phyloP scores from a whole-genome alignment of 2,113 vertebrate genomes.

The Eretmochelys imbricata region DNA sequence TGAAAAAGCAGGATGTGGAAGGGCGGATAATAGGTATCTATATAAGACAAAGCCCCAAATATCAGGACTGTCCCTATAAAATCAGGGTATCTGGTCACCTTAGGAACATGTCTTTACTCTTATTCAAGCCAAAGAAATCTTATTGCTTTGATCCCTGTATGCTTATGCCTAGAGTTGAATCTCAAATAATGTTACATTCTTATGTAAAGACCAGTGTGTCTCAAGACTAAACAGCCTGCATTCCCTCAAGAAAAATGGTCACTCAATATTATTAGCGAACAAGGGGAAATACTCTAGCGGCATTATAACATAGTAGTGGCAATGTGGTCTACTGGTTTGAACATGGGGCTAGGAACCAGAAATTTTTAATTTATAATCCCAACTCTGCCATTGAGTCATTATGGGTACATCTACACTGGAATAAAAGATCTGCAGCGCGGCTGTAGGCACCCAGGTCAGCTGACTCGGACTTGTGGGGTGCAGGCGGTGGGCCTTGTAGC shows the following conservation, averaged over 20 bases:
- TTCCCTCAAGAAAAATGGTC: background rate
- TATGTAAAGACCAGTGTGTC: background rate
- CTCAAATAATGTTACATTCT: background rate
- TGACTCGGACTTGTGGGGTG: background rate
- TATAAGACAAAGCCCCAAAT: no score
- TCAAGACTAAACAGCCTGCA: background rate
- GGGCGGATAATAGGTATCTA: no score
- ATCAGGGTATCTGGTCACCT: no score
- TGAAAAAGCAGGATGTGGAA: no score
- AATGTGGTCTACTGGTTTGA: background rate
- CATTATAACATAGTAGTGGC: background rate
- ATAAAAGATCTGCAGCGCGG: background rate
- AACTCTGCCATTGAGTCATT: background rate
- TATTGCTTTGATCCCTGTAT: background rate
- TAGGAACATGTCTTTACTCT: background rate
- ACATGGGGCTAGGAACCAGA: background rate
- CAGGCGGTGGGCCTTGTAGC: background rate
- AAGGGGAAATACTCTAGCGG: background rate
- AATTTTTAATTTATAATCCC: background rate
- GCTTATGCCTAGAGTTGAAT: background rate
- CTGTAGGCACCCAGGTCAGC: background rate
- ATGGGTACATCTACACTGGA: background rate
- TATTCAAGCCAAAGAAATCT: slow-evolving; percentile 2
- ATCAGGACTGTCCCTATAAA: no score
- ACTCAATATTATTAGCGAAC: background rate